phyloP scores from a whole-genome alignment of 2,113 vertebrate species.

The Xenotilapia flavipinnis region DNA sequence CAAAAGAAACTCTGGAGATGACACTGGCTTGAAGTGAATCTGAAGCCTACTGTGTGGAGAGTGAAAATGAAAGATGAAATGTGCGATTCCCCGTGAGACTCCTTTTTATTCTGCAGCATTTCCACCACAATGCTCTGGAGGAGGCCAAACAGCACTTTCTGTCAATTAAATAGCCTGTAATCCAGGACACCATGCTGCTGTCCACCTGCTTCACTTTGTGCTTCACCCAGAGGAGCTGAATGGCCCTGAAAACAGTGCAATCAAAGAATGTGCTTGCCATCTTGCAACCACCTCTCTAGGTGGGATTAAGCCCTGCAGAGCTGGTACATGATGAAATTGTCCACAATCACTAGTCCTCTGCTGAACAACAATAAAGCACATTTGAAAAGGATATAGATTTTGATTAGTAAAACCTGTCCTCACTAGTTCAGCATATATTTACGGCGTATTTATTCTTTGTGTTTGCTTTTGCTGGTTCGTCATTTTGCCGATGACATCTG shows the following conservation, averaged over 20 bases:
- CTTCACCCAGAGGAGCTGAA: background rate
- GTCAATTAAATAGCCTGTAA: constrained; percentile 29
- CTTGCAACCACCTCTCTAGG: background rate
- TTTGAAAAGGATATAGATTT: background rate
- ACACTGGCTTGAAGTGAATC: background rate
- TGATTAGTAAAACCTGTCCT: background rate
- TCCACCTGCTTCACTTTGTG: constrained; percentile 22
- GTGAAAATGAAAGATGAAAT: background rate
- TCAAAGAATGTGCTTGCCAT: constrained; percentile 23
- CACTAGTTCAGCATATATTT: background rate
- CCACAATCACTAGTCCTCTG: background rate
- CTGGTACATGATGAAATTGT: background rate
- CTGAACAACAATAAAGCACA: background rate
- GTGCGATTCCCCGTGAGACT: background rate
- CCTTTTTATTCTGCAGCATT: background rate
- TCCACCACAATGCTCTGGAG: constrained; percentile 1
- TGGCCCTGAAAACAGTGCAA: constrained; percentile 8
- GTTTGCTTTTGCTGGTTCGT: background rate
- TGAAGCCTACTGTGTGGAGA: background rate
- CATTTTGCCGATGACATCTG: fast-evolving
- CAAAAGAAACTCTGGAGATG: background rate
- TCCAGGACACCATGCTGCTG: constrained; percentile 12
- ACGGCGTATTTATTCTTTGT: background rate
- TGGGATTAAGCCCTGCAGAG: background rate
- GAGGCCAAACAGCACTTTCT: background rate